phyloP scores from a whole-genome alignment of 64 coral and sea anemone genomes.

The Astreopora myriophthalma region DNA sequence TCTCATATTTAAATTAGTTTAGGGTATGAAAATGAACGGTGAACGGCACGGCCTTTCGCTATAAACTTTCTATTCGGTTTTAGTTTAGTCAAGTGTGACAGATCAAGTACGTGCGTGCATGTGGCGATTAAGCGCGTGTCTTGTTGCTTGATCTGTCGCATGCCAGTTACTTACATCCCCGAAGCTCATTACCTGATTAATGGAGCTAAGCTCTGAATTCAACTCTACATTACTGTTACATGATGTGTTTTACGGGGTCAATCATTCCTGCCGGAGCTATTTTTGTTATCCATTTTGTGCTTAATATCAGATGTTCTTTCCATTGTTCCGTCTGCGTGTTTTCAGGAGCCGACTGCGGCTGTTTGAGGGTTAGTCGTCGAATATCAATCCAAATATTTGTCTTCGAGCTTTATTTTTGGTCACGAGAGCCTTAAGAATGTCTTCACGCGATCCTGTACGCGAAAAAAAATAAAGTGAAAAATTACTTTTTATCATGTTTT shows the following conservation, averaged over 20 bases:
- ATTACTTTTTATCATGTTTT: not conserved
- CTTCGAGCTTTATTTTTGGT: not conserved
- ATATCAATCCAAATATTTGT: slow-evolving; percentile 10
- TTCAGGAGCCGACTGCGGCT: not conserved
- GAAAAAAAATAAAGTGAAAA: not conserved
- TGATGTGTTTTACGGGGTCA: not conserved
- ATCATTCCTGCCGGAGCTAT: not conserved
- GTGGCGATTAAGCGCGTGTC: not conserved
- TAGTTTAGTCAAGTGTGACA: not conserved
- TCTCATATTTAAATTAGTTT: too few species aligned
- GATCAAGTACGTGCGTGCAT: not conserved
- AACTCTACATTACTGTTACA: not conserved
- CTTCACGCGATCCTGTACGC: not conserved
- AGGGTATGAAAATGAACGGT: not conserved
- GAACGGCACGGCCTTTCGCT: not conserved
- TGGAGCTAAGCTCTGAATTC: not conserved
- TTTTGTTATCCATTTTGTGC: not conserved
- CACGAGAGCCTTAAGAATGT: not conserved
- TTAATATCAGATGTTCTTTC: not conserved
- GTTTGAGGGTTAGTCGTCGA: not conserved
- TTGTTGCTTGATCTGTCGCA: not conserved
- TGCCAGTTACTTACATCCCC: not conserved
- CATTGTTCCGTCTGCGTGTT: not conserved
- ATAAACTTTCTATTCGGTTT: not conserved
- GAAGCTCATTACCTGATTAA: not conserved